Evolutionary conservation across 2,113 vertebrate species (phyloP), one percentile per base, ranked within the genome.

Genomic region (Lepisosteus oculatus): DNA sequence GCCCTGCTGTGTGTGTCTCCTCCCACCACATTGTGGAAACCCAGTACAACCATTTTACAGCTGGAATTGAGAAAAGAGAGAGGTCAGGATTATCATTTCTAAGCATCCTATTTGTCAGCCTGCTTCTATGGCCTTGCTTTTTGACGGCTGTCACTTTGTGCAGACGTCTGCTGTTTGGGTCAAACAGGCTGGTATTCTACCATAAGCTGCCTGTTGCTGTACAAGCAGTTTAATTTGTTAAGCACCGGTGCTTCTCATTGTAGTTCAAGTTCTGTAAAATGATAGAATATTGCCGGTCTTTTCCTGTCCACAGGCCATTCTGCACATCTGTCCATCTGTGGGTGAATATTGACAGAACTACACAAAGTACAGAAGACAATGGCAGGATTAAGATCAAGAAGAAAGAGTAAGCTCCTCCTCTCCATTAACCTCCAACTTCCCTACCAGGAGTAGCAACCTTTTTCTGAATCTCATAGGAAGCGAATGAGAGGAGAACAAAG

Each of bases 81-180:
- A 84, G 83, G 81, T 86, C 78, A 85, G 74, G 71, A 76, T 81
- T 79, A 77, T 81, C 65, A 78, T 76, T 77, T 72, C 80, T 73
- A 77, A 71, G 69, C 65, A 66, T 63, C 55, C 69, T 61, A 67
- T 74, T 77, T 55, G 54, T 77, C 66, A 55, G 78, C 80, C 63
- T 78, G 75, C 57, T 73, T 55, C 41, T 42, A 64, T 56, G 59
- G 71, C 42, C 55, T 78, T 81, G 78, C 74, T 74, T 71, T 72
- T n/a, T 70, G 43, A 61, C 65, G 65, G 73, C 70, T 72, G 69
- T 61, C 51, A 59, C 29, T 7, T 17, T 68, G 68, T 47, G 71
- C 61, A 63, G 41, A 55, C 51, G 64, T 44, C 45, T n/a, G 41
- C 59, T 43, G 29, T 43, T 43, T 13, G 3, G 67, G 29, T 9